phyloP scores from a whole-genome alignment of 1,140 invertebrate species.

The Nasonia giraulti region DNA sequence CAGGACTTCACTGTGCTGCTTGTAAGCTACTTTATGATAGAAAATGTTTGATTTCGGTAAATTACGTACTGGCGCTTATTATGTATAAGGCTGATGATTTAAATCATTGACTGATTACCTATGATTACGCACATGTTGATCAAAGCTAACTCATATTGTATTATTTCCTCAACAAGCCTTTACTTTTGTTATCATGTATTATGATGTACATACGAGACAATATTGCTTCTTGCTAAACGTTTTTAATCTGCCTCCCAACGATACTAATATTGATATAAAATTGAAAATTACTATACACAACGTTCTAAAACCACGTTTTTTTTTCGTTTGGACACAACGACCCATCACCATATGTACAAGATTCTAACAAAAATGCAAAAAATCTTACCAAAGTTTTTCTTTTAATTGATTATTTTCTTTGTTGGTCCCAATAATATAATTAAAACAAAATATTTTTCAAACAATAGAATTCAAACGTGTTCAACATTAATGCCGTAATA shows the following conservation, averaged over 20 bases:
- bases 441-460: neutral
- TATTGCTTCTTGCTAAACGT: constrained; percentile 37
- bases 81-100: constrained; percentile 3
- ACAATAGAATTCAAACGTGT: neutral
- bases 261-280: constrained; percentile 46
- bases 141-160: neutral
- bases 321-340: constrained; percentile 8
- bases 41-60: constrained; percentile 8
- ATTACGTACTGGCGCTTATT: constrained; percentile 7
- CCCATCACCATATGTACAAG: constrained; percentile 40
- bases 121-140: constrained; percentile 13
- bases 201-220: neutral
- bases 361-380: constrained; percentile 31
- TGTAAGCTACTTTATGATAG: neutral
- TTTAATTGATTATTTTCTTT: constrained; percentile 13
- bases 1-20: neutral
- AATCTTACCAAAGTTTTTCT: constrained; percentile 32
- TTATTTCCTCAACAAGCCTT: constrained; percentile 30
- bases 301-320: constrained; percentile 35
- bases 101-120: constrained; percentile 6
- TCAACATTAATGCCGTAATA: neutral
- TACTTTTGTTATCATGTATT: neutral
- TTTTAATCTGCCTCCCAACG: constrained; percentile 26
- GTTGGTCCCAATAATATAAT: constrained; percentile 37
- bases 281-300: constrained; percentile 48